Evolutionary conservation across 2,888 invertebrate species (phyloP).

Genomic region (Caenorhabditis sp.): DNA sequence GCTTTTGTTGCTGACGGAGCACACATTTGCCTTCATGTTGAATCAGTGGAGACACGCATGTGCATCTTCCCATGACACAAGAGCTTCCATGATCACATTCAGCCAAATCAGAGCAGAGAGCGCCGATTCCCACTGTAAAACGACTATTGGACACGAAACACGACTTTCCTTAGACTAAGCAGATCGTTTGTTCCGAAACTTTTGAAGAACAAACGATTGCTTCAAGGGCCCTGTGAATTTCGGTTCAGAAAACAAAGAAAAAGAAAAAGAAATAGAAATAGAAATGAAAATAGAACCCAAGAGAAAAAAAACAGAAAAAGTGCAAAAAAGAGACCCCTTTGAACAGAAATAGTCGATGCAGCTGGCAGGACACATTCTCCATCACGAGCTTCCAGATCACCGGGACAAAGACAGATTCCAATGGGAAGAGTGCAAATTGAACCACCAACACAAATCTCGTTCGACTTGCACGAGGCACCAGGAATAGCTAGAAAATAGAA

Average conservation of each 20-base stretch:
- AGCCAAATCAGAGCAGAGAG: slow-evolving; percentile 76
- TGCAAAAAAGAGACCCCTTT: slow-evolving; percentile 63
- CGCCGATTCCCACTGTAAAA: slow-evolving; percentile 80
- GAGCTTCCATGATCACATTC: slow-evolving; percentile 77
- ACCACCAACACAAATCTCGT: slow-evolving; percentile 81
- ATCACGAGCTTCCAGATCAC: slow-evolving; percentile 76
- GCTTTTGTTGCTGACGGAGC: slow-evolving; percentile 63
- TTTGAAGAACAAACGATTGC: slow-evolving; percentile 10
- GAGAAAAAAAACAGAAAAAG: slow-evolving; percentile 15
- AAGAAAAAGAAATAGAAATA: slow-evolving; percentile 1
- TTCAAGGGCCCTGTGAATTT: slow-evolving; percentile 10
- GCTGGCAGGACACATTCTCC: slow-evolving; percentile 79
- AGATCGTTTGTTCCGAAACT: not conserved
- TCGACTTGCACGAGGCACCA: slow-evolving; percentile 77
- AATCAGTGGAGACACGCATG: slow-evolving; percentile 77
- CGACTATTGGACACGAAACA: slow-evolving; percentile 14
- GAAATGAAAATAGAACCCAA: slow-evolving; percentile 9
- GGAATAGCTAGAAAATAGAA: slow-evolving; percentile 67
- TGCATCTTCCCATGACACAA: slow-evolving; percentile 79
- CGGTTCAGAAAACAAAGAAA: not conserved
- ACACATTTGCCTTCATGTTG: slow-evolving; percentile 81
- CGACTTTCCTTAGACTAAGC: slow-evolving; percentile 3
- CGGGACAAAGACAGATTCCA: slow-evolving; percentile 80
- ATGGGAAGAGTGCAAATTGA: slow-evolving; percentile 79
- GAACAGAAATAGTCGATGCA: slow-evolving; percentile 66